Base-by-base conservation (phyloP, 2,113 vertebrate species). In the Spheniscus mendiculus region DNA sequence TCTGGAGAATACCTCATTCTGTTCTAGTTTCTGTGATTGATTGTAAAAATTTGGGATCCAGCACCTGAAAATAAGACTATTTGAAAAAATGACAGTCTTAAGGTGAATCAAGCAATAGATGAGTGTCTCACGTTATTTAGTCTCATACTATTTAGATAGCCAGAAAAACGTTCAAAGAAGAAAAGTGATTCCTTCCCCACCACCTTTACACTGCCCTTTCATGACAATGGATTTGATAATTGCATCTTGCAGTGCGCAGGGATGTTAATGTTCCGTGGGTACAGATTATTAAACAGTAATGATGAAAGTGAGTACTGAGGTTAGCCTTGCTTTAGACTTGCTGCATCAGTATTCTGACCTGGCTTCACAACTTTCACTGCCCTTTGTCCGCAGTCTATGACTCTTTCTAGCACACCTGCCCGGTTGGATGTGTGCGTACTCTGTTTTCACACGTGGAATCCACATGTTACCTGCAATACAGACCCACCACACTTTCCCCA, bases 401-500 rank as follows among this genome's bases (percentile, higher is more conserved):
- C n/a, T 40, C 9, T 3, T 84, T 13, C 11, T 25, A 58, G 36
- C 22, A 11, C n/a, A 38, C 6, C 45, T 66, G 20, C 21, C 47
- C 6, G 2, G 13, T 6, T 77, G 44, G 58, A n/a, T 40, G 27
- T 15, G 12, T 1, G 1, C 3, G 27, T 34, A 5, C 15, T 42
- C 30, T 23, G 49, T 38, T 36, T 79, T 66, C 52, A 45, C 42
- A 14, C 0, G 0, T 6, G 3, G 42, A 79, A 42, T 29, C 50
- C 59, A 45, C 10, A 2, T 4, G 1, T 11, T 22, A 17, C 27
- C 58, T 66, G n/a, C 29, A 25, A 15, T 1, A 20, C 38, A 55
- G 74, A 47, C 38, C 32, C 49, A 34, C 50, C 30, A 15, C 9
- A 1, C 1, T 0, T 32, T 74, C 38, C 52, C 2, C 2, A 21